A percentile compares a stretch with the other conserved stretches of the same genome.
These are phyloP conservation scores for Camponotus pennsylvanicus DNA, from an alignment of 1,140 invertebrate species.

Conservation along the genomic window DNA sequence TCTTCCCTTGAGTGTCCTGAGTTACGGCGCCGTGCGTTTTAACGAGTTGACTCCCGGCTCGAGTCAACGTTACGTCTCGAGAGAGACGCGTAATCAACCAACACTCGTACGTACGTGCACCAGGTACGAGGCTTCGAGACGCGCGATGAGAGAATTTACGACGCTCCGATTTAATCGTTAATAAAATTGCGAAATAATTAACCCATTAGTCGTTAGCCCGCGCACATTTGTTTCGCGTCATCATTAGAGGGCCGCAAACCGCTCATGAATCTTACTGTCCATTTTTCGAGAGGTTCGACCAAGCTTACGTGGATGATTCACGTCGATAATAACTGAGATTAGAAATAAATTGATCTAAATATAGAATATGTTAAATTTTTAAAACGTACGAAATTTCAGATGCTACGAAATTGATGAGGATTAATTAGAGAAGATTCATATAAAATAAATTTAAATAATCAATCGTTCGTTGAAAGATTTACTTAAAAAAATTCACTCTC, in stretches of 20 bases:
- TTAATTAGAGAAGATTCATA: too few relatives aligned
- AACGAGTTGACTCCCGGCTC: conserved; percentile 51
- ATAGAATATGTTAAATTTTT: too few relatives aligned
- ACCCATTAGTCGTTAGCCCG: conserved; percentile 25
- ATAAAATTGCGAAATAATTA: conserved; percentile 58
- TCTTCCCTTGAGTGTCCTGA: conserved; percentile 41
- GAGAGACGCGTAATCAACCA: conserved; percentile 56
- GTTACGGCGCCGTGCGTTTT: conserved; percentile 57
- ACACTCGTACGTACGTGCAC: neutral
- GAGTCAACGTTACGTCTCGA: conserved; percentile 29
- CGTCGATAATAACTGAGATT: neutral
- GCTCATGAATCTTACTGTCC: conserved; percentile 30
- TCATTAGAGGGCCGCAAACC: conserved; percentile 18
- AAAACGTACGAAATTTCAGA: too few relatives aligned
- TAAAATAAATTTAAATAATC: neutral
- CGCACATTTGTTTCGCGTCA: conserved; percentile 34
- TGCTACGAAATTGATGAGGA: too few relatives aligned
- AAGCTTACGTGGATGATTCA: neutral
- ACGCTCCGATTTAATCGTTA: neutral
- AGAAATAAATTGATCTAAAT: neutral
- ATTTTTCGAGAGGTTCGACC: neutral
- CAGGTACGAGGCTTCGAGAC: neutral
- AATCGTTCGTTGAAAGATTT: neutral
- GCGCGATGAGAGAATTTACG: conserved; percentile 45
- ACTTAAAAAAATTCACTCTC: neutral